These are phyloP conservation scores for Neopipo cinnamomea DNA, from an alignment of 2,113 vertebrate genomes.

Conservation along the genomic window DNA sequence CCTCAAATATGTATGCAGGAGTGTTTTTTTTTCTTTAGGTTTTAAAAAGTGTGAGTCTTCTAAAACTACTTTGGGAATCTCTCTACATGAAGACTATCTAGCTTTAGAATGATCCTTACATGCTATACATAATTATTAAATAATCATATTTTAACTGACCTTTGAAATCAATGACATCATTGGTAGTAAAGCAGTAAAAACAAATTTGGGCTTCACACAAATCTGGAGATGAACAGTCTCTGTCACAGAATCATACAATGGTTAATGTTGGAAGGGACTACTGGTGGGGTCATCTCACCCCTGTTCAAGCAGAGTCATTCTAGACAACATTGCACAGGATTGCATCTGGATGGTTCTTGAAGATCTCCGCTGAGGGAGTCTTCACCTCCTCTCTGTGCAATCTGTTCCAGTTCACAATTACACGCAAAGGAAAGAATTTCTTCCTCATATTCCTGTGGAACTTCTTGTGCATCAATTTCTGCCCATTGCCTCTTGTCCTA, in stretches of 20 bases:
- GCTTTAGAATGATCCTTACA: not conserved
- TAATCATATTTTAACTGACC: not conserved
- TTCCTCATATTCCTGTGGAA: not conserved
- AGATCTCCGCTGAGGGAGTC: too few species aligned
- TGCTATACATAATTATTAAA: not conserved
- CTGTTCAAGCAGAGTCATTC: not conserved
- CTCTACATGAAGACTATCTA: not conserved
- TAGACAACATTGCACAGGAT: fast-evolving
- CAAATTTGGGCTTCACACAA: not conserved
- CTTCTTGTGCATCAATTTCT: not conserved
- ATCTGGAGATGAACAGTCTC: not conserved
- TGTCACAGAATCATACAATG: not conserved
- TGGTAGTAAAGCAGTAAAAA: not conserved
- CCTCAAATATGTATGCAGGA: not conserved
- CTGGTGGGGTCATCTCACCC: not conserved
- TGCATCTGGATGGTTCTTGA: too few species aligned
- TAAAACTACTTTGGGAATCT: not conserved
- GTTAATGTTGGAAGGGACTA: not conserved
- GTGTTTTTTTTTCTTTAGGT: fast-evolving
- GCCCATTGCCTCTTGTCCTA: not conserved
- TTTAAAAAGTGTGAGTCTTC: not conserved
- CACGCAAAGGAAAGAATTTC: not conserved
- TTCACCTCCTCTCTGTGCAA: not conserved
- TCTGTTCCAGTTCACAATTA: not conserved
- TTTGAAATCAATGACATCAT: not conserved